phyloP scores from a whole-genome alignment of 2,797 vertebrate species.

The Gymnocypris eckloni region DNA sequence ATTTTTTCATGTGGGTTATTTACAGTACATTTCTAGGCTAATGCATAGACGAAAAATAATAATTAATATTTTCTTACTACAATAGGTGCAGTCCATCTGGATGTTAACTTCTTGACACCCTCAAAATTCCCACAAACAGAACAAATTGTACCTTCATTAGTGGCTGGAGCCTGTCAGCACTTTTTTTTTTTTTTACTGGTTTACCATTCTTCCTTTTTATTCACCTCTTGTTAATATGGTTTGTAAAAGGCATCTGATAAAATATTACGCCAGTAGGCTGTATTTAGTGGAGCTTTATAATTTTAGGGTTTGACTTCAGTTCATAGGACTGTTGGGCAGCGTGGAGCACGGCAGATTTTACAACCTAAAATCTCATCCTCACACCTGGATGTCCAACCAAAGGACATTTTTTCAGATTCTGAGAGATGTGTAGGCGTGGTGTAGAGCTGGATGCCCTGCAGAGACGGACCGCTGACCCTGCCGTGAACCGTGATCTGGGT shows the following conservation, averaged over 20 bases:
- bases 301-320: slow-evolving; percentile 38
- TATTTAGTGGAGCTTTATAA: slow-evolving; percentile 44
- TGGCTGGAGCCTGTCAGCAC: slow-evolving; percentile 44
- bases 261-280: slow-evolving; percentile 47
- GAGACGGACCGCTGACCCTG: slow-evolving; percentile 63
- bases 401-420: slow-evolving; percentile 46
- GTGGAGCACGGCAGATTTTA: slow-evolving; percentile 14
- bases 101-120: slow-evolving; percentile 55
- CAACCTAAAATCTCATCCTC: slow-evolving; percentile 42
- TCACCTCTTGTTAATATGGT: slow-evolving; percentile 56
- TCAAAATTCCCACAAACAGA: slow-evolving; percentile 53
- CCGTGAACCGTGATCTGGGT: slow-evolving; percentile 67
- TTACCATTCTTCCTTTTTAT: slow-evolving; percentile 57
- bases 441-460: slow-evolving; percentile 51
- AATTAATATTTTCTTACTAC: slow-evolving; percentile 40
- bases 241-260: slow-evolving; percentile 56
- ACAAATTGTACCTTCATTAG: slow-evolving; percentile 63
- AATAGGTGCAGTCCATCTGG: slow-evolving; percentile 53
- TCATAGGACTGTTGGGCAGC: neutral
- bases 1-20: neutral
- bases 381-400: slow-evolving; percentile 55
- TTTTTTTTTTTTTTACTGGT: slow-evolving; percentile 48
- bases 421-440: slow-evolving; percentile 45
- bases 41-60: slow-evolving; percentile 14
- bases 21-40: neutral